phyloP scores from a whole-genome alignment of 2,888 invertebrate species.

The Nudaria mundana region DNA sequence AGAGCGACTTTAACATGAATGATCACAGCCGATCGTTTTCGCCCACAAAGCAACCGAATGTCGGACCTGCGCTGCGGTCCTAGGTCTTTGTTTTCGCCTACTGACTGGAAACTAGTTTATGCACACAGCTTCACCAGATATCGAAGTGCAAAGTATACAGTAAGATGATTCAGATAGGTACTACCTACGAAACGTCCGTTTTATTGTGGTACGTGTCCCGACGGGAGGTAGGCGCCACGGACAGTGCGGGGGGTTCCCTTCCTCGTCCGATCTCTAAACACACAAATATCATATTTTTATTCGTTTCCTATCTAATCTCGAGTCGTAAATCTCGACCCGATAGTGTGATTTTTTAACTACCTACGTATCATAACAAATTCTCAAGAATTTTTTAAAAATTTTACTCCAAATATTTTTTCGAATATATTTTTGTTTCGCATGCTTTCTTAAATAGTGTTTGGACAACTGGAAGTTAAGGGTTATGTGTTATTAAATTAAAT shows the following conservation, averaged over 20 bases:
- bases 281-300: conserved; percentile 38
- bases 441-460: background rate
- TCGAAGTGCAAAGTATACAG: too few relatives aligned
- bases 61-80: too few relatives aligned
- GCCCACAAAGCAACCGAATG: too few relatives aligned
- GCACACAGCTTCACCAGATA: too few relatives aligned
- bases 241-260: conserved; percentile 31
- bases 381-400: background rate
- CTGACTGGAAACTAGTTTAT: too few relatives aligned
- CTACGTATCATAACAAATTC: too few relatives aligned
- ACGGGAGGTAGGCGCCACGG: conserved; percentile 56
- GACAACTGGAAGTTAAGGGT: background rate
- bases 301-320: conserved; percentile 44
- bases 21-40: too few relatives aligned
- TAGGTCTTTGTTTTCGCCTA: too few relatives aligned
- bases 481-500: too few relatives aligned
- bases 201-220: conserved; percentile 32
- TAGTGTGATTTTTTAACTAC: conserved; percentile 29
- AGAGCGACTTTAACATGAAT: too few relatives aligned
- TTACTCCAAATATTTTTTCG: background rate
- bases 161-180: too few relatives aligned
- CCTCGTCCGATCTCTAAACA: conserved; percentile 22
- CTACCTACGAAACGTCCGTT: conserved; percentile 16
- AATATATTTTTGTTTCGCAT: background rate
- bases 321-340: conserved; percentile 41